phyloP scores from a whole-genome alignment of 2,888 invertebrate species.

The Drosophila flavopinicola region DNA sequence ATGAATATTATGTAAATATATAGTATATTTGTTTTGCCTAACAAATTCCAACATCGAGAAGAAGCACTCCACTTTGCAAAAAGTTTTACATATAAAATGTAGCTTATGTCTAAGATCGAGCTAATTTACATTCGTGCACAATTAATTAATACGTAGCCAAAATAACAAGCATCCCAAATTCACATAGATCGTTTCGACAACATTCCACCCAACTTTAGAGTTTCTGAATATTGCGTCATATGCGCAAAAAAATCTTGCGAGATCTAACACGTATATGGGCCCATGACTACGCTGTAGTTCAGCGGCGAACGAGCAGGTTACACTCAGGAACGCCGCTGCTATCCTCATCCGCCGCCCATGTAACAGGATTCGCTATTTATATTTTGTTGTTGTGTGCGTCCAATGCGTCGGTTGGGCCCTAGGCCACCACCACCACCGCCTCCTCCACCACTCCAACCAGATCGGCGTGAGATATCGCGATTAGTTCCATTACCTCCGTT shows the following conservation, averaged over 20 bases:
- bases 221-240: conserved; percentile 58
- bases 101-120: conserved; percentile 5
- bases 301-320: conserved; percentile 28
- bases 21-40: background rate
- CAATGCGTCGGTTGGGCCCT: conserved; percentile 70
- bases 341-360: conserved; percentile 62
- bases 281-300: conserved; percentile 1
- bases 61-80: background rate
- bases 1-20: too few relatives aligned
- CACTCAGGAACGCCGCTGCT: conserved; percentile 41
- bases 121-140: background rate
- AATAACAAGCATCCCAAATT: conserved; percentile 12
- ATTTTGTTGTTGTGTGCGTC: conserved; percentile 52
- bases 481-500: conserved; percentile 38
- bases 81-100: background rate
- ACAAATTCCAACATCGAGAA: background rate
- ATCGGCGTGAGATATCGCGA: conserved; percentile 39
- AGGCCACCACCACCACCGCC: conserved; percentile 62
- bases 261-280: conserved; percentile 10
- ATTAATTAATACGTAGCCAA: conserved; percentile 3
- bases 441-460: conserved; percentile 52
- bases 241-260: conserved; percentile 28
- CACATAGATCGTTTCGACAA: conserved; percentile 25
- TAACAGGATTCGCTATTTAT: conserved; percentile 39
- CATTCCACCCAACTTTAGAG: conserved; percentile 51